A percentile compares a stretch with the other conserved stretches of the same genome.
Evolutionary conservation across 2,888 invertebrate species (phyloP).

Genomic region (Iselma pallidipennis): DNA sequence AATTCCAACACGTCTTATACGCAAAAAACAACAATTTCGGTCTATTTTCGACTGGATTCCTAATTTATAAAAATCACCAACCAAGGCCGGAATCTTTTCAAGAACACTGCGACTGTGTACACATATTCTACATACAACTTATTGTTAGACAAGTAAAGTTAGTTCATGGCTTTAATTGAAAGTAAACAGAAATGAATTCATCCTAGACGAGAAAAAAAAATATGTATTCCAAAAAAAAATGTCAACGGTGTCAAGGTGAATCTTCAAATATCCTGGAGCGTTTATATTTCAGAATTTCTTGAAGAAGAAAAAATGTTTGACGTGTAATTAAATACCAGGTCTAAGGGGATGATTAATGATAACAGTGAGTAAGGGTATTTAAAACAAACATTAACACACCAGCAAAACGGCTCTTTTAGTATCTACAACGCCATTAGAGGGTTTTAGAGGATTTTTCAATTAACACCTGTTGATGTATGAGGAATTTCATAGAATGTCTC

Average conservation of each 20-base stretch:
- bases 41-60: background rate
- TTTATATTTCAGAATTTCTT: background rate
- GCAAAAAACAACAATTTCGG: background rate
- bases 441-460: conserved; percentile 4
- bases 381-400: background rate
- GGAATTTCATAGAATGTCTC: conserved; percentile 9
- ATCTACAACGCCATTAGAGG: background rate
- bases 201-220: background rate
- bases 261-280: background rate
- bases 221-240: background rate
- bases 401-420: background rate
- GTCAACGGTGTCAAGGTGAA: background rate
- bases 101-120: too few relatives aligned
- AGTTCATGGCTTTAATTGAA: background rate
- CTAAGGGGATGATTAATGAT: background rate
- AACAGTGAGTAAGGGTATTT: background rate
- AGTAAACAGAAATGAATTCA: background rate
- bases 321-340: background rate
- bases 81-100: background rate
- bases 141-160: too few relatives aligned
- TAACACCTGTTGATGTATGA: conserved; percentile 26
- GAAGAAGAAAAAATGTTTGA: background rate
- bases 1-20: background rate
- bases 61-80: background rate
- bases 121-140: too few relatives aligned